Percentiles rank a stretch among this genome's conserved stretches.
These are phyloP conservation scores for Emydocephalus ijimae DNA, from an alignment of 2,113 vertebrate species.

Conservation along the genomic window DNA sequence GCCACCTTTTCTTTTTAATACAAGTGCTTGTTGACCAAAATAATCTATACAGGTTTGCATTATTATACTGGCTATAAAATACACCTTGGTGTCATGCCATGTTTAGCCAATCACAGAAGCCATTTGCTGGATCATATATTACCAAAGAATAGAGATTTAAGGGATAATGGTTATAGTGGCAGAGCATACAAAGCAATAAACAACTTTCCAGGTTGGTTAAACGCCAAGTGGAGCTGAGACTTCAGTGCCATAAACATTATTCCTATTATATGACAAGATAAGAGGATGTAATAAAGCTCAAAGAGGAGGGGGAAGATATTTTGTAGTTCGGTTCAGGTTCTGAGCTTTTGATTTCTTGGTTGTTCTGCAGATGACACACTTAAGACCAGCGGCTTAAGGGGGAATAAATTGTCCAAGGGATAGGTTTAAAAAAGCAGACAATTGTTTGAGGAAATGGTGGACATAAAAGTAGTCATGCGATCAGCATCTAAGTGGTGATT, in stretches of 20 bases:
- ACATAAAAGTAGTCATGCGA: slow-evolving; percentile 8
- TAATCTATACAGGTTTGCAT: slow-evolving; percentile 56
- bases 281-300: slow-evolving; percentile 67
- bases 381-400: accelerated
- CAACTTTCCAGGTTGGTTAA: slow-evolving; percentile 69
- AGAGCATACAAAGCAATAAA: slow-evolving; percentile 70
- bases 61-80: slow-evolving; percentile 57
- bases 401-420: slow-evolving; percentile 30
- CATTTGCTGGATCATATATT: slow-evolving; percentile 70
- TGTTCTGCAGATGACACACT: slow-evolving; percentile 10
- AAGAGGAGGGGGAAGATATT: slow-evolving; percentile 44
- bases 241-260: slow-evolving; percentile 71
- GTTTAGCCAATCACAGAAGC: slow-evolving; percentile 61
- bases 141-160: slow-evolving; percentile 74
- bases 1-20: slow-evolving; percentile 10
- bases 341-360: slow-evolving; percentile 36
- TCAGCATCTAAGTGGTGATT: slow-evolving; percentile 1
- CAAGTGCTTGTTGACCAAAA: slow-evolving; percentile 43
- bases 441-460: slow-evolving; percentile 50
- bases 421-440: slow-evolving; percentile 43
- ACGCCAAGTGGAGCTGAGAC: slow-evolving; percentile 72
- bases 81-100: slow-evolving; percentile 58
- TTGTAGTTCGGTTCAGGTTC: slow-evolving; percentile 48
- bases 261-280: slow-evolving; percentile 74
- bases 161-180: slow-evolving; percentile 69